Percentiles rank a stretch among this genome's conserved stretches.
Conservation (phyloP, 2,888 invertebrate genomes). For the Phyllotreta cruciferae region DNA sequence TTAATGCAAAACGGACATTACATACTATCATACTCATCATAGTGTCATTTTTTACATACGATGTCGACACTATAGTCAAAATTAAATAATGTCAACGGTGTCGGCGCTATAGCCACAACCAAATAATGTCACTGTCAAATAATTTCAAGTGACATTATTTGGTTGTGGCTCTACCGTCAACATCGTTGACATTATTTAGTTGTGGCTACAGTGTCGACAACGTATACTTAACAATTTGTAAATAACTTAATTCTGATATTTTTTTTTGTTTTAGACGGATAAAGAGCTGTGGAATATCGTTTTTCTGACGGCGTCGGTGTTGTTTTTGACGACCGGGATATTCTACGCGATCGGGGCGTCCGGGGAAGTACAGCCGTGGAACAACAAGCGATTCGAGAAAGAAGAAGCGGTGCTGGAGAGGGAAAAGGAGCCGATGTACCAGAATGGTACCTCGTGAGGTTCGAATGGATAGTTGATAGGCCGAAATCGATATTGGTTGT, state of each 20-base stretch:
- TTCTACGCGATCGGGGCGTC: constrained; percentile 39
- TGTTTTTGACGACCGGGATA: constrained; percentile 36
- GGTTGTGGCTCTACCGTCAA: no score
- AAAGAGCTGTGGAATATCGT: constrained; percentile 40
- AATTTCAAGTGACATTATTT: no score
- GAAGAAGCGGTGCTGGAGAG: constrained; percentile 24
- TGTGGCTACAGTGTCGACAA: neutral
- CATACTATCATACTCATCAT: no score
- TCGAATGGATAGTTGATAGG: constrained; percentile 19
- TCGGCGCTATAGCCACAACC: no score
- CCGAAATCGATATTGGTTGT: constrained; percentile 23
- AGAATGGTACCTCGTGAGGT: constrained; percentile 21
- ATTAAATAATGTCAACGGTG: no score
- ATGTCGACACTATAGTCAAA: no score
- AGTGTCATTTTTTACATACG: no score
- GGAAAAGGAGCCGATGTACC: constrained; percentile 35
- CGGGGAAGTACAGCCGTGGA: constrained; percentile 44
- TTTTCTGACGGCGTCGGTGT: constrained; percentile 35
- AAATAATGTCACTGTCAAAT: no score
- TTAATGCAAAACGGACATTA: no score
- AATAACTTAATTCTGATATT: constrained; percentile 1
- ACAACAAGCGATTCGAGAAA: constrained; percentile 31
- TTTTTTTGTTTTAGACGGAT: constrained; percentile 35
- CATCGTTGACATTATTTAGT: no score
- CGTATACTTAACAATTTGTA: neutral